Conservation (phyloP, 2,113 vertebrate genomes). For the Neopipo cinnamomea region DNA sequence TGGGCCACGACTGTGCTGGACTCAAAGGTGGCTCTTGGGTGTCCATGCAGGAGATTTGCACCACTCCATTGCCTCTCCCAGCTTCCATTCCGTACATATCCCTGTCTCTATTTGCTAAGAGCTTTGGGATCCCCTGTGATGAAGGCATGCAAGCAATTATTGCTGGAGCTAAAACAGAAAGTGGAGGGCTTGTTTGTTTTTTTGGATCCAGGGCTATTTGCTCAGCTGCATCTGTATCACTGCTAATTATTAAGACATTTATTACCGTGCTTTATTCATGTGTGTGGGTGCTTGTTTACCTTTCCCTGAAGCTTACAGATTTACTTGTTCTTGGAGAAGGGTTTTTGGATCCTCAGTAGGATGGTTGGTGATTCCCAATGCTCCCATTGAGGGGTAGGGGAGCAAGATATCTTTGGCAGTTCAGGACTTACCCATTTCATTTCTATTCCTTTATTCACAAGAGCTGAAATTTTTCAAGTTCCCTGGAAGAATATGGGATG, state of each 20-base stretch:
- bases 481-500: neutral
- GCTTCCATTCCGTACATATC: fast-evolving
- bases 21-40: fast-evolving
- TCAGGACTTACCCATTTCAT: neutral
- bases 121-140: neutral
- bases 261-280: conserved; percentile 31
- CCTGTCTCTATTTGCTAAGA: neutral
- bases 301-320: conserved; percentile 1
- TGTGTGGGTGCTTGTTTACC: conserved; percentile 25
- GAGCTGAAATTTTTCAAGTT: neutral
- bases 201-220: conserved; percentile 44
- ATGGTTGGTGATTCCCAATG: neutral
- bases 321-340: neutral
- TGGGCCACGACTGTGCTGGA: neutral
- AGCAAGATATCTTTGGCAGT: neutral
- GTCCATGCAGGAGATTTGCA: too few species aligned
- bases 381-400: neutral
- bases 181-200: neutral
- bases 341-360: neutral
- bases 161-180: conserved; percentile 24
- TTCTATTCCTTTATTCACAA: neutral
- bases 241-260: conserved; percentile 58
- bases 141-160: neutral
- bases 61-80: neutral
- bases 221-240: conserved; percentile 58